A percentile compares a stretch with the other conserved stretches of the same genome.
Conservation (phyloP, 2,113 vertebrate genomes). For the Corythornis cristatus region DNA sequence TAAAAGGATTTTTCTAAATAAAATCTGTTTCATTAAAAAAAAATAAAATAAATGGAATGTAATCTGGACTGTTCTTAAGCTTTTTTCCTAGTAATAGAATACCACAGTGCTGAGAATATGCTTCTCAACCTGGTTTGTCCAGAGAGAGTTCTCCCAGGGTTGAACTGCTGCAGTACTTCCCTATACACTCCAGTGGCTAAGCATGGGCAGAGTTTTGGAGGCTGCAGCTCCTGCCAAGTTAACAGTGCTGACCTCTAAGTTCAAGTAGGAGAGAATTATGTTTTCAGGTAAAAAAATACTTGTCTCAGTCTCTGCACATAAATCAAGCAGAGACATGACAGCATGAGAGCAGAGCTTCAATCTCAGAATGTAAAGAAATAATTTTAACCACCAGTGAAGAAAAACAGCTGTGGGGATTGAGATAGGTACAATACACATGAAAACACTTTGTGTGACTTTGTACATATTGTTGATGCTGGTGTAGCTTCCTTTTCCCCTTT, state of each 20-base stretch:
- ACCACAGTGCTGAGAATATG: neutral
- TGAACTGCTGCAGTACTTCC: neutral
- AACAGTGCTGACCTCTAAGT: neutral
- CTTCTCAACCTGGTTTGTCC: neutral
- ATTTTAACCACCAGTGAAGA: neutral
- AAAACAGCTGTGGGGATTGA: neutral
- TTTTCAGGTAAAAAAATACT: slow-evolving; percentile 8
- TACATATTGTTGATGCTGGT: accelerated
- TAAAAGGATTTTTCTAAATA: neutral
- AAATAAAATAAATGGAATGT: neutral
- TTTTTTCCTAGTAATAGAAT: neutral
- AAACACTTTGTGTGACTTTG: neutral
- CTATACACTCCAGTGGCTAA: neutral
- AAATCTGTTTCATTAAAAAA: neutral
- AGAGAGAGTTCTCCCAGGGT: neutral
- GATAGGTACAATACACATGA: neutral
- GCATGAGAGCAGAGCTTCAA: neutral
- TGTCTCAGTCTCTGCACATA: neutral
- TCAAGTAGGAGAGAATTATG: neutral
- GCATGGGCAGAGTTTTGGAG: neutral
- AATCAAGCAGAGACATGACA: neutral
- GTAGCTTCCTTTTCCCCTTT: neutral
- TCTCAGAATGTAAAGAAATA: neutral
- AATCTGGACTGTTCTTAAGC: neutral
- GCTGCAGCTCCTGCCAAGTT: neutral